Percentiles rank a stretch among this genome's conserved stretches.
phyloP scores from a whole-genome alignment of 2,888 invertebrate genomes.

The Cephus spinipes region DNA sequence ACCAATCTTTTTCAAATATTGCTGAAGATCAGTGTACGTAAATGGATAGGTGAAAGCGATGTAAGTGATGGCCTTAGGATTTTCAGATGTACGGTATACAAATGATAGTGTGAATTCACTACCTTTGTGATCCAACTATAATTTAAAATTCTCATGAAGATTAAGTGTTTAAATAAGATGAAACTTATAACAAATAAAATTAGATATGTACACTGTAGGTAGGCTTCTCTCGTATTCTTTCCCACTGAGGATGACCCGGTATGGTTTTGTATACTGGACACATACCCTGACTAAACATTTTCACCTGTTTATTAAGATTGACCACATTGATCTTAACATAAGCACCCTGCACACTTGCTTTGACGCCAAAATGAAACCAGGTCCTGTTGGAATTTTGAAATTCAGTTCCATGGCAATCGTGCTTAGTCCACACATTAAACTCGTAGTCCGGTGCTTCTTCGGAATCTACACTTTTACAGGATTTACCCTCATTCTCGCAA shows the following conservation, averaged over 20 bases:
- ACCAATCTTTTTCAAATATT: slow-evolving; percentile 78
- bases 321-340: slow-evolving; percentile 84
- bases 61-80: slow-evolving; percentile 79
- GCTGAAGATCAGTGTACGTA: slow-evolving; percentile 85
- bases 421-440: slow-evolving; percentile 91
- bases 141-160: slow-evolving; percentile 28
- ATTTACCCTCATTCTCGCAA: slow-evolving; percentile 45
- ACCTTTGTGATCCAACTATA: slow-evolving; percentile 74
- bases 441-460: slow-evolving; percentile 78
- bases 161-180: neutral
- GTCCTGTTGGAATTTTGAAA: slow-evolving; percentile 91
- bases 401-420: slow-evolving; percentile 88
- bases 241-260: slow-evolving; percentile 86
- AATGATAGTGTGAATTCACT: slow-evolving; percentile 82
- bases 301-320: slow-evolving; percentile 90
- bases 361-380: slow-evolving; percentile 92
- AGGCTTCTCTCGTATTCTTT: slow-evolving; percentile 84
- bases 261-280: slow-evolving; percentile 82
- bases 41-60: slow-evolving; percentile 94
- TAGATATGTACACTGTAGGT: slow-evolving; percentile 75
- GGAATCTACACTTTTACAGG: slow-evolving; percentile 31
- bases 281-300: slow-evolving; percentile 93
- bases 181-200: neutral
- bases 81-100: slow-evolving; percentile 78
- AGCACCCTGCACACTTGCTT: slow-evolving; percentile 69